Percentiles rank a stretch among this genome's conserved stretches.
phyloP scores from a whole-genome alignment of 2,113 vertebrate species.

The Gasterosteus nipponicus region DNA sequence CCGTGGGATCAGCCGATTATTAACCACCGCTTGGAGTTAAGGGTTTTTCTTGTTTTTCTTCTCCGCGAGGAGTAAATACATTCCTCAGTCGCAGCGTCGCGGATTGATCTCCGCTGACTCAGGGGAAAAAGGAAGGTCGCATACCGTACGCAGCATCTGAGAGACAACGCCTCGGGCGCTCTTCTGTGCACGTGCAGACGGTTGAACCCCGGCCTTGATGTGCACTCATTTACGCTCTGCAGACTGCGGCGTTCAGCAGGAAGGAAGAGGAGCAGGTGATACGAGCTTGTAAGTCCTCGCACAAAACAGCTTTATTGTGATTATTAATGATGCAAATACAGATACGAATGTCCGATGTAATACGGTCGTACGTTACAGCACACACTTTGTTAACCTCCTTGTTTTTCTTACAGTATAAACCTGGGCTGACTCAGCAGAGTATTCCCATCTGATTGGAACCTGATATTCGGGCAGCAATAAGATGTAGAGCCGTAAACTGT shows the following conservation, averaged over 20 bases:
- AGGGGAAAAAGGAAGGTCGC: slow-evolving; percentile 39
- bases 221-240: slow-evolving; percentile 36
- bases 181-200: slow-evolving; percentile 46
- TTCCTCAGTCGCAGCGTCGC: slow-evolving; percentile 68
- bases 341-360: slow-evolving; percentile 33
- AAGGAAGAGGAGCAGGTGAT: slow-evolving; percentile 21
- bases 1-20: slow-evolving; percentile 23
- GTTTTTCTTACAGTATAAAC: slow-evolving; percentile 11
- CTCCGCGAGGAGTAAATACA: slow-evolving; percentile 62
- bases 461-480: slow-evolving; percentile 50
- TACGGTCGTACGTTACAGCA: neutral
- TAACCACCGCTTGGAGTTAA: slow-evolving; percentile 60
- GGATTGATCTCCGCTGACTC: slow-evolving; percentile 78
- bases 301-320: slow-evolving; percentile 29
- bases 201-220: slow-evolving; percentile 35
- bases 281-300: slow-evolving; percentile 3
- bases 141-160: slow-evolving; percentile 59
- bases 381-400: neutral
- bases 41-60: slow-evolving; percentile 34
- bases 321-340: slow-evolving; percentile 7
- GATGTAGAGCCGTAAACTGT: slow-evolving; percentile 52
- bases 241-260: slow-evolving; percentile 17
- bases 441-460: slow-evolving; percentile 56
- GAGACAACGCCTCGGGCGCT: slow-evolving; percentile 49
- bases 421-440: slow-evolving; percentile 30